Conservation (phyloP, 2,888 invertebrate species). For the Oscheius sp. region DNA sequence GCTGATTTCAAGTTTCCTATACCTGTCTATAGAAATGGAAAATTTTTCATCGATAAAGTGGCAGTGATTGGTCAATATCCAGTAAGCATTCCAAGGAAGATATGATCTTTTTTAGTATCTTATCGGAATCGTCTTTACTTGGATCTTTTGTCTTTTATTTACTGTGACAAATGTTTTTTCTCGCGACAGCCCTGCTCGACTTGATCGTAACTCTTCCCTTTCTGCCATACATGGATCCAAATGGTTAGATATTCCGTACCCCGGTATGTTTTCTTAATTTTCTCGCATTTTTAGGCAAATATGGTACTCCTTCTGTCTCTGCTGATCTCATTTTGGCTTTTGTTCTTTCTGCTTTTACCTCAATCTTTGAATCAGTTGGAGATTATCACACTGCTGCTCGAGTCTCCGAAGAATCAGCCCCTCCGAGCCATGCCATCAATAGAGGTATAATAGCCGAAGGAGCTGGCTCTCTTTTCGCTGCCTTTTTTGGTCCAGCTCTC, state of each 20-base stretch:
- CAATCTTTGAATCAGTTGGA: conserved; percentile 67
- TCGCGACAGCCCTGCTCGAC: conserved; percentile 59
- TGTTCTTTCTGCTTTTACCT: conserved; percentile 67
- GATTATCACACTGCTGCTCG: conserved; percentile 89
- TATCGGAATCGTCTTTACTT: conserved; percentile 66
- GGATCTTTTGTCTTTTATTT: conserved; percentile 64
- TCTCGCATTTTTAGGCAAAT: conserved; percentile 51
- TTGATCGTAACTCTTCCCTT: conserved; percentile 61
- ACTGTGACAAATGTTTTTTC: conserved; percentile 61
- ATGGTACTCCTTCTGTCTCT: conserved; percentile 63
- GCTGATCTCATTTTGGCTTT: conserved; percentile 61
- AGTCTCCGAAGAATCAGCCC: conserved; percentile 80
- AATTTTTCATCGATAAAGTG: conserved; percentile 55
- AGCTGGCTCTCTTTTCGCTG: conserved; percentile 80
- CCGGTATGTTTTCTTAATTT: conserved; percentile 40
- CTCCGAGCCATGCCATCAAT: conserved; percentile 86
- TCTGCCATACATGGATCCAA: conserved; percentile 57
- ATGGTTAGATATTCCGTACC: conserved; percentile 64
- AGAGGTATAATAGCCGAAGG: conserved; percentile 85
- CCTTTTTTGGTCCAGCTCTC: conserved; percentile 85
- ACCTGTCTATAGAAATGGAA: conserved; percentile 58
- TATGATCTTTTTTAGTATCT: conserved; percentile 57
- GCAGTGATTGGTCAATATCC: conserved; percentile 68
- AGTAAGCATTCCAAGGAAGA: conserved; percentile 34
- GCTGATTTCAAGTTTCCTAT: conserved; percentile 63